Conservation (phyloP, 2,888 invertebrate genomes). For the Apomyelois bistriatella region DNA sequence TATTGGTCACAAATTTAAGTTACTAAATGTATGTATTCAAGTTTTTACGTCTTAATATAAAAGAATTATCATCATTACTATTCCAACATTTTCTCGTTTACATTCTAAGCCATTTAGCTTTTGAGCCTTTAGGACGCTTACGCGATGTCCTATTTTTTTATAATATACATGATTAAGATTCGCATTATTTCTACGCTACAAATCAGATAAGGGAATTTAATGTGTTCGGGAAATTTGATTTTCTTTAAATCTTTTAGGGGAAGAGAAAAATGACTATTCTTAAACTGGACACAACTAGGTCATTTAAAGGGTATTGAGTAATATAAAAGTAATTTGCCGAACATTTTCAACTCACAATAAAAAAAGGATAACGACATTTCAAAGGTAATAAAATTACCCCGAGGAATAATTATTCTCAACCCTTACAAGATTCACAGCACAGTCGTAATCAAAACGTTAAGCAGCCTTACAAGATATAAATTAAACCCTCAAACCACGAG, state of each 20-base stretch:
- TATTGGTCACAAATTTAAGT: neutral
- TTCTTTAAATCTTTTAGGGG: neutral
- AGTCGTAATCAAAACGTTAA: conserved; percentile 7
- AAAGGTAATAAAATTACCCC: conserved; percentile 15
- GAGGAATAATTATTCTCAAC: neutral
- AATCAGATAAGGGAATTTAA: too few relatives aligned
- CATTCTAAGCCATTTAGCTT: too few relatives aligned
- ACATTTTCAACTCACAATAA: neutral
- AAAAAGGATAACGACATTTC: neutral
- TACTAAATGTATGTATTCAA: too few relatives aligned
- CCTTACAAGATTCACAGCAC: neutral
- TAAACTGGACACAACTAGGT: neutral
- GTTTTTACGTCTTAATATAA: too few relatives aligned
- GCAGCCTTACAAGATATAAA: conserved; percentile 7
- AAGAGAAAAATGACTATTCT: neutral
- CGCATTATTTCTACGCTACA: too few relatives aligned
- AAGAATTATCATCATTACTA: too few relatives aligned
- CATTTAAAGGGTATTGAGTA: too few relatives aligned
- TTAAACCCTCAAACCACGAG: conserved; percentile 5
- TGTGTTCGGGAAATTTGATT: neutral
- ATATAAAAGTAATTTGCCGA: too few relatives aligned
- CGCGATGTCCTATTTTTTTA: too few relatives aligned
- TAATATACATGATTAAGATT: too few relatives aligned
- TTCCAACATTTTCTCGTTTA: too few relatives aligned
- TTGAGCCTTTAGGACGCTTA: too few relatives aligned